Percentiles rank a stretch among this genome's conserved stretches.
These are phyloP conservation scores for Todus mexicanus DNA, from an alignment of 2,797 vertebrate species.

Conservation along the genomic window DNA sequence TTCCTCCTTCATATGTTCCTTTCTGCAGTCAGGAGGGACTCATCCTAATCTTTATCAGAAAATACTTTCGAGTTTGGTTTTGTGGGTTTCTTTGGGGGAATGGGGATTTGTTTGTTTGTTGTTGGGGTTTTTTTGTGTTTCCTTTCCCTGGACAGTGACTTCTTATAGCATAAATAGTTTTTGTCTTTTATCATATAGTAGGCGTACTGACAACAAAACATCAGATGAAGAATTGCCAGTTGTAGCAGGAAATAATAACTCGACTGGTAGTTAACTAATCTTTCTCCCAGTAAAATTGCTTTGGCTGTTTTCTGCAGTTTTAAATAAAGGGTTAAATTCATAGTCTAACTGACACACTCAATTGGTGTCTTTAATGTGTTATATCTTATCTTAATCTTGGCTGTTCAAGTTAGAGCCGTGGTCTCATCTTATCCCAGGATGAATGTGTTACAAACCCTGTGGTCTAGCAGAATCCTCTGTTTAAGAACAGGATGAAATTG, in stretches of 20 bases:
- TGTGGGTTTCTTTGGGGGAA: not conserved
- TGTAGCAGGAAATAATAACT: not conserved
- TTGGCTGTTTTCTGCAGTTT: not conserved
- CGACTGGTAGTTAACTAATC: not conserved
- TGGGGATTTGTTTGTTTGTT: not conserved
- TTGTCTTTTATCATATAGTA: not conserved
- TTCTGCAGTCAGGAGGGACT: rapidly evolving
- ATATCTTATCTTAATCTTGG: not conserved
- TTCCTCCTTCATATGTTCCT: not conserved
- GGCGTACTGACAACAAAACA: not conserved
- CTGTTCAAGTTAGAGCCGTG: not conserved
- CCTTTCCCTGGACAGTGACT: not conserved
- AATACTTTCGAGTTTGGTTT: not conserved
- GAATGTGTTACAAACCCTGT: not conserved
- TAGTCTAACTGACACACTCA: not conserved
- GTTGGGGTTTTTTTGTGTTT: not conserved
- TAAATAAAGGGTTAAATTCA: not conserved
- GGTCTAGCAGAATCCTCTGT: not conserved
- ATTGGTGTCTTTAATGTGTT: not conserved
- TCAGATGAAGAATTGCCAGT: not conserved
- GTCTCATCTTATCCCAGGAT: not conserved
- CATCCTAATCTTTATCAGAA: not conserved
- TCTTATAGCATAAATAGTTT: not conserved
- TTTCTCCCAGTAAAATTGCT: not conserved
- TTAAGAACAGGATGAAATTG: not conserved